Evolutionary conservation across 2,797 vertebrate species (phyloP).

Genomic region (Malurus leucopterus): DNA sequence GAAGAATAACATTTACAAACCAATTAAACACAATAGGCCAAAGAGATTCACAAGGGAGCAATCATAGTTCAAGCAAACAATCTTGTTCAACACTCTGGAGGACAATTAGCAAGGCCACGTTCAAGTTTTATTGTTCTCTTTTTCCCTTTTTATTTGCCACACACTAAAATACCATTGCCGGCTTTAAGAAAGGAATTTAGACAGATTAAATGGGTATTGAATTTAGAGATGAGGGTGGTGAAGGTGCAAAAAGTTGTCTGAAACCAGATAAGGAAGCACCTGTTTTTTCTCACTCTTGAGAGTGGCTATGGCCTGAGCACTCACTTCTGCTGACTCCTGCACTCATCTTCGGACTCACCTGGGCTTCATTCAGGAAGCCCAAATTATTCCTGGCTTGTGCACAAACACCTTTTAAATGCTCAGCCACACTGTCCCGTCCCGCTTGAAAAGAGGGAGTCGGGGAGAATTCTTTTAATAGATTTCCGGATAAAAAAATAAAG

Average conservation of each 20-base stretch:
- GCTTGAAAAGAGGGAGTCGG: too few relatives aligned
- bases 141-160: background rate
- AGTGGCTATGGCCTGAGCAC: background rate
- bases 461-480: too few relatives aligned
- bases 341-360: background rate
- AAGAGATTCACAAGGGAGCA: background rate
- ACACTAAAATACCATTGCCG: background rate
- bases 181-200: background rate
- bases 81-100: background rate
- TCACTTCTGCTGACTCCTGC: background rate
- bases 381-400: background rate
- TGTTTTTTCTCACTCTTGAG: background rate
- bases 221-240: background rate
- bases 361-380: background rate
- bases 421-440: background rate
- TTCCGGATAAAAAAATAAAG: too few relatives aligned
- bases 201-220: background rate
- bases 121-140: background rate
- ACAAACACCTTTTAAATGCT: background rate
- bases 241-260: background rate
- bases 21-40: background rate
- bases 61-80: slow-evolving; percentile 9
- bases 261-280: background rate
- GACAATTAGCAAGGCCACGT: background rate
- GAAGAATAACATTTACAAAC: background rate